Evolutionary conservation across 1,140 invertebrate genomes (phyloP), one percentile per base, ranked within the genome.

Genomic region (Lamellibrachia luymesi): DNA sequence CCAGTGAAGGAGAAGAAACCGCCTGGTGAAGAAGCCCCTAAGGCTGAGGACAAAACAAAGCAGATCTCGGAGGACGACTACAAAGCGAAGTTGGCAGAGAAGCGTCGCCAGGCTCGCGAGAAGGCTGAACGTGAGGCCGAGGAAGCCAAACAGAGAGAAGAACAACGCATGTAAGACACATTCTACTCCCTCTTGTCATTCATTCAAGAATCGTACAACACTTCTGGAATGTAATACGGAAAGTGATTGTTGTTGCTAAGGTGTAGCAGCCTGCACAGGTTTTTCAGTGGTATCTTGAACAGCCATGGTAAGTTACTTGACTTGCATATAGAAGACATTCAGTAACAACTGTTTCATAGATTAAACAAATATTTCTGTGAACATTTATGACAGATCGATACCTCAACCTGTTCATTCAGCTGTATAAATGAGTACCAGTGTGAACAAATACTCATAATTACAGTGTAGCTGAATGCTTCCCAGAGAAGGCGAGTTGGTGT

Each of bases 1-100:
- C 92, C 92, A 52, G 51, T 64, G 50, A 92, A 52, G 50, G 50
- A 92, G 92, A 56, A 92, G 50, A 92, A 92, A 51, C 49, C 91
- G 22, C 49, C 51, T 22, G 49, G 51, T 22, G 49, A 91, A 91
- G 51, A 51, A 10, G 17, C 49, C 13, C 4, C 51, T 4, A 50
- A 91, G 91, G n/a, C 22, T 0, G 49, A 91, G 25, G 49, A 91
- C 17, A 51, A 50, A 5, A 22, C 64, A 22, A 80, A 80, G 64
- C 64, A 80, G 17, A 80, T 80, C 64, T 80, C 64, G 38, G 93
- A 93, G 51, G 90, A 93, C 17, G 93, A 93, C 50, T 93, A 93
- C 90, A 93, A 93, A 50, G 93, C 93, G 25, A 93, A 93, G 51
- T 50, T 93, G 93, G 90, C 90, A 17, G 93, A 93, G 93, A 93